Evolutionary conservation across 2,888 invertebrate genomes (phyloP).

Genomic region (Eulithis prunata): DNA sequence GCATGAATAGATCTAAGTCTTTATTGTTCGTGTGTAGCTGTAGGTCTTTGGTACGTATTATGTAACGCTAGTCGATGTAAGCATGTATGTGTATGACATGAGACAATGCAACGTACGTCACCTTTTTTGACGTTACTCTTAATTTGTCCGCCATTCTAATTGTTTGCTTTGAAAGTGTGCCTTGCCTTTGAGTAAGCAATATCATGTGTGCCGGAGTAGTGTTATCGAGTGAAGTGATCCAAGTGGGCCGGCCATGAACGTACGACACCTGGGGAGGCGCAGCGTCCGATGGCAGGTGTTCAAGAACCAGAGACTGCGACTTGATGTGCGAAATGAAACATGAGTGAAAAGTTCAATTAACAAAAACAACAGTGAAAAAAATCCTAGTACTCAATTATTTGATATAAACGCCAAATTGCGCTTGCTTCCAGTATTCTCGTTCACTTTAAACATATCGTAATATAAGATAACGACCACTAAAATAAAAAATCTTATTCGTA

Average conservation of each 20-base stretch:
- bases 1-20: constrained; percentile 51
- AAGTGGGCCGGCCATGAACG: constrained; percentile 83
- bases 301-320: constrained; percentile 80
- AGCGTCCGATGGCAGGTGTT: constrained; percentile 79
- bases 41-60: constrained; percentile 49
- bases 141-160: constrained; percentile 49
- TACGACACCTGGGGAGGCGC: constrained; percentile 67
- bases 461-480: constrained; percentile 69
- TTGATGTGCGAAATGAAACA: constrained; percentile 80
- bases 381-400: constrained; percentile 50
- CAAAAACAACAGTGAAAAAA: constrained; percentile 43
- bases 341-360: constrained; percentile 60
- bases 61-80: constrained; percentile 55
- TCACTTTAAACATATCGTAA: constrained; percentile 78
- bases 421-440: constrained; percentile 79
- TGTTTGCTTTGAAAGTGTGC: constrained; percentile 46
- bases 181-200: constrained; percentile 48
- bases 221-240: constrained; percentile 74
- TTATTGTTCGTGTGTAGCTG: constrained; percentile 34
- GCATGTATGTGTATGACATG: constrained; percentile 66
- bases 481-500: constrained; percentile 57
- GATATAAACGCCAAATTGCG: constrained; percentile 77
- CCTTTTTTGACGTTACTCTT: constrained; percentile 46
- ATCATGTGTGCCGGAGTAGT: constrained; percentile 70
- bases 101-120: constrained; percentile 74